A percentile compares a stretch with the other conserved stretches of the same genome.
These are phyloP conservation scores for Adineta ricciae DNA, from an alignment of 2,888 invertebrate species.

Conservation along the genomic window DNA sequence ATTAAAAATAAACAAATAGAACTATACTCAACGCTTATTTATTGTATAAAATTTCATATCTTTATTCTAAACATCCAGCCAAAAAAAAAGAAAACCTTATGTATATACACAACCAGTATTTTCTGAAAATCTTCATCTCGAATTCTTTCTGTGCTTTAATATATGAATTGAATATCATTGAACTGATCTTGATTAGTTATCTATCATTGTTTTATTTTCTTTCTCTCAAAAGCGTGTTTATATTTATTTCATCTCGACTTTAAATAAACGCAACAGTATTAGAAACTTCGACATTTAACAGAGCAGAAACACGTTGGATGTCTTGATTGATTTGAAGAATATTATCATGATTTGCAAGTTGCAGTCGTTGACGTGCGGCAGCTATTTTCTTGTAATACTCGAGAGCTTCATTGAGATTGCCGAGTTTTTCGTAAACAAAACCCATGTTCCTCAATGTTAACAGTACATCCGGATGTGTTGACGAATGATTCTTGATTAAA, in stretches of 20 bases:
- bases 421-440: neutral
- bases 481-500: neutral
- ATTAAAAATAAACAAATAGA: neutral
- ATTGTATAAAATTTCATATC: neutral
- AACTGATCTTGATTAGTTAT: no score
- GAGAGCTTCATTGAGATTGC: neutral
- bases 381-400: neutral
- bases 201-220: no score
- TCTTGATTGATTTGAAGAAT: neutral
- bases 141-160: no score
- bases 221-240: neutral
- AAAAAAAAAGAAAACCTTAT: neutral
- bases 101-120: neutral
- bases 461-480: neutral
- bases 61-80: neutral
- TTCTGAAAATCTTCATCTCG: neutral
- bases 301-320: neutral
- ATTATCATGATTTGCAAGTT: neutral
- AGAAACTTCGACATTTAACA: neutral
- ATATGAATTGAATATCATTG: no score
- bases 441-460: neutral
- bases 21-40: neutral
- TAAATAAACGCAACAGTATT: neutral
- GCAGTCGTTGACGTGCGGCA: neutral
- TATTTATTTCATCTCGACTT: neutral